Conservation (phyloP, 2,888 invertebrate species). For the Parasteatoda lunata region DNA sequence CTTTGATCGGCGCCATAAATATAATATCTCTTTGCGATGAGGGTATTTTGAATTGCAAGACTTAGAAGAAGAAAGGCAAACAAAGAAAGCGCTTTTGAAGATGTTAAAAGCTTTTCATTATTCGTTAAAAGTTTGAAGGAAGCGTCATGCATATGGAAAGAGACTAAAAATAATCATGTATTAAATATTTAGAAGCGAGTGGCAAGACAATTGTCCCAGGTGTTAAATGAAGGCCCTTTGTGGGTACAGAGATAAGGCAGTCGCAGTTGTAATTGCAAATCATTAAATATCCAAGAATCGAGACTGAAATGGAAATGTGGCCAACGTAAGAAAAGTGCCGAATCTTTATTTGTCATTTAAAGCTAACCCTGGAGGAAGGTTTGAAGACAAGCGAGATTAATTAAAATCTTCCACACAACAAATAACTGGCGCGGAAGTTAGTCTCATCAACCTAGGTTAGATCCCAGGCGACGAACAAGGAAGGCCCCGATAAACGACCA, state of each 20-base stretch:
- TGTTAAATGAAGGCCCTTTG: constrained; percentile 64
- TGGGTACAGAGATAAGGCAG: constrained; percentile 32
- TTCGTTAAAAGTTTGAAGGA: neutral
- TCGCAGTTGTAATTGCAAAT: constrained; percentile 65
- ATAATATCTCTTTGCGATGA: neutral
- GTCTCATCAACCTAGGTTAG: constrained; percentile 64
- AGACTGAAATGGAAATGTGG: constrained; percentile 57
- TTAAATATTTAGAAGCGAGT: constrained; percentile 65
- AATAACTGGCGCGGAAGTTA: constrained; percentile 63
- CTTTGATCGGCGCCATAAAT: constrained; percentile 5
- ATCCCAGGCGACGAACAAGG: constrained; percentile 45
- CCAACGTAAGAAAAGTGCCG: constrained; percentile 51
- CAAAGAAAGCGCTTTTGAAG: constrained; percentile 36
- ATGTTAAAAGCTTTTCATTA: constrained; percentile 44
- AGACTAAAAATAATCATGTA: constrained; percentile 63
- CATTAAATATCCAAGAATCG: constrained; percentile 67
- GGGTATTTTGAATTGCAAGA: neutral
- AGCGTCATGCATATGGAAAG: constrained; percentile 63
- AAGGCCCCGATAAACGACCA: constrained; percentile 62
- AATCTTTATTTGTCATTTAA: constrained; percentile 69
- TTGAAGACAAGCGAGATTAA: constrained; percentile 68
- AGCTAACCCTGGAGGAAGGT: constrained; percentile 64
- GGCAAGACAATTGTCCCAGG: constrained; percentile 57
- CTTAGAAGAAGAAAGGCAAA: constrained; percentile 1
- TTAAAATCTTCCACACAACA: constrained; percentile 68